Conservation (phyloP, 1,140 invertebrate genomes). For the Pseudomyrmex flavicornis region DNA sequence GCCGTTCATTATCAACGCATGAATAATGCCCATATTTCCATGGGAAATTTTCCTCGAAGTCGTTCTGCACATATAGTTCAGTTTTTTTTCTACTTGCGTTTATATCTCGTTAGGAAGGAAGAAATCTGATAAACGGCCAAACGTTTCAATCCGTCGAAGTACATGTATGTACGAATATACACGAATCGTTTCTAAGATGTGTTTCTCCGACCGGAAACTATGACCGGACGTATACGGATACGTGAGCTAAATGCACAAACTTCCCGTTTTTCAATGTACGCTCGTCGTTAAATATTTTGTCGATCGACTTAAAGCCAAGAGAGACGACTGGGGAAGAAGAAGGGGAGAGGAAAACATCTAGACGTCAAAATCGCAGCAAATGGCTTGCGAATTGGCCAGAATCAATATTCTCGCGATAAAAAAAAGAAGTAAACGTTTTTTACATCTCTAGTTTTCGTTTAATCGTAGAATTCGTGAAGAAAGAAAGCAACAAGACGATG, state of each 20-base stretch:
- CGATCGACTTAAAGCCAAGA: conserved; percentile 50
- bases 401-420: conserved; percentile 6
- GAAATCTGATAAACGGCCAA: background rate
- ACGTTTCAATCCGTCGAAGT: conserved; percentile 64
- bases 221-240: conserved; percentile 62
- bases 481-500: background rate
- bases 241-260: conserved; percentile 63
- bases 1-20: background rate
- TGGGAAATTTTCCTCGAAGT: background rate
- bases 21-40: conserved; percentile 32
- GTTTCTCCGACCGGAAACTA: conserved; percentile 65
- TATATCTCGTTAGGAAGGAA: too few species aligned
- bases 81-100: too few species aligned
- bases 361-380: background rate
- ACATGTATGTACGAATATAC: conserved; percentile 63
- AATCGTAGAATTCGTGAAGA: background rate
- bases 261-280: conserved; percentile 1
- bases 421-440: too few species aligned
- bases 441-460: background rate
- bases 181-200: conserved; percentile 61
- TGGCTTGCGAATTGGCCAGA: background rate
- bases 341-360: background rate
- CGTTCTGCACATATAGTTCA: too few species aligned
- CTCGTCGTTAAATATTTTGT: conserved; percentile 66
- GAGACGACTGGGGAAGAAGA: background rate